Conservation (phyloP, 2,888 invertebrate species). For the Eurytoma californica region DNA sequence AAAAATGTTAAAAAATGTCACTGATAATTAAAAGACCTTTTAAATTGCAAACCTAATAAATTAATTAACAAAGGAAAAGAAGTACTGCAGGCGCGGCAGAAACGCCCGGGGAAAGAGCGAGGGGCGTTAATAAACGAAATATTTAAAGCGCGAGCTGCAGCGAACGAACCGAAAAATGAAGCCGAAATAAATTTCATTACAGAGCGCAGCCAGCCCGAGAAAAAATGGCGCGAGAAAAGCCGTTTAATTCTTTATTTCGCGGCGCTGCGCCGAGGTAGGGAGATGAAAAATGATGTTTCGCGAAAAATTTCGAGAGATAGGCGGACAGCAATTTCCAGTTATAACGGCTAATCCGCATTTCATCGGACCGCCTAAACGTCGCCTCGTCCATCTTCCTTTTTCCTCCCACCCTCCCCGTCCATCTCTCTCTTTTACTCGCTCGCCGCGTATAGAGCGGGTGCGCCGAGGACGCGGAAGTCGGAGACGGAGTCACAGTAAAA, state of each 20-base stretch:
- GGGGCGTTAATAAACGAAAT: slow-evolving; percentile 36
- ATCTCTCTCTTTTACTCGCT: slow-evolving; percentile 53
- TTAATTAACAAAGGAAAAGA: slow-evolving; percentile 13
- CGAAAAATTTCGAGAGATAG: slow-evolving; percentile 57
- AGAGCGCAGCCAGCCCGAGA: slow-evolving; percentile 28
- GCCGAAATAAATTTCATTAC: slow-evolving; percentile 49
- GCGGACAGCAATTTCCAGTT: slow-evolving; percentile 72
- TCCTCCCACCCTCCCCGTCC: not conserved
- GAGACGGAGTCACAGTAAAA: slow-evolving; percentile 73
- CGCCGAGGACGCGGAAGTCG: slow-evolving; percentile 69
- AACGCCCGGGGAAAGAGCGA: not conserved
- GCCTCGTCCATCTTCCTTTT: slow-evolving; percentile 70
- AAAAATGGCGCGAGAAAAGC: slow-evolving; percentile 55
- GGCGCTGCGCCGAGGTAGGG: slow-evolving; percentile 8
- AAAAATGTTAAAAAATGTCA: too few species aligned
- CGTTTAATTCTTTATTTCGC: slow-evolving; percentile 55
- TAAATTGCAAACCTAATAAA: not conserved
- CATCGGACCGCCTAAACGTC: slow-evolving; percentile 65
- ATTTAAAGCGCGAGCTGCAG: slow-evolving; percentile 24
- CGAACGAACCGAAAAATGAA: not conserved
- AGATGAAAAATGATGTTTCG: slow-evolving; percentile 57
- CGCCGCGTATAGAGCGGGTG: not conserved
- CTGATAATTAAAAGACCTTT: too few species aligned
- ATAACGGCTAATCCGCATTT: slow-evolving; percentile 74
- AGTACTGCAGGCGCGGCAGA: not conserved